Base-by-base conservation (phyloP, 2,113 vertebrate species). In the Ploceus nigricollis region DNA sequence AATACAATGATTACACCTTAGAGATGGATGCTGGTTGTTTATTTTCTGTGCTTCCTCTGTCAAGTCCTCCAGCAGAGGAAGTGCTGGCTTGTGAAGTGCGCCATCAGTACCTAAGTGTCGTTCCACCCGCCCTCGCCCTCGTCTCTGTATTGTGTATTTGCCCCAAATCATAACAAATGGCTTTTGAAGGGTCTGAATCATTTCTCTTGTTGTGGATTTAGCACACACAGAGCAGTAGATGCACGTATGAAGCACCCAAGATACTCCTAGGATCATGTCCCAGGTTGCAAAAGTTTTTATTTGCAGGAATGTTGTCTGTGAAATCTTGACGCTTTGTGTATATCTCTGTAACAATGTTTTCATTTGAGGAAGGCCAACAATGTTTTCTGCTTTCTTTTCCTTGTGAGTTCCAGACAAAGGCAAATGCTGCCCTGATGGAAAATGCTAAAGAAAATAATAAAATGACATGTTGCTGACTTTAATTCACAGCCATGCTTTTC, bases 201-300 rank as follows among this genome's bases (percentile, higher is more conserved):
- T 47, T 84, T 71, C 33, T 71, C 2, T 58, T 39, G 12, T 21
- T 0, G 0, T 77, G 37, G 53, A 27, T 72, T 72, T 31, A 57
- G n/a, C 35, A 9, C 18, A n/a, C 37, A 25, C 13, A 51, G 42
- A 82, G 14, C 28, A 54, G 27, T 17, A 47, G 2, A 2, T 17
- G n/a, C 24, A 13, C 15, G 23, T 27, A 3, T 44, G 54, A 76
- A 65, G 11, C 16, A 42, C 42, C 22, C 9, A 30, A 0, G 19
- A 27, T 6, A 30, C 22, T 75, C 31, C 14, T 19, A 56, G 61
- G 53, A 53, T 72, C 21, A 4, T 9, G 11, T 50, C 48, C 31
- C 22, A n/a, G n/a, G 6, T 18, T 31, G 5, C 39, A n/a, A 27
- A 47, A 42, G 23, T 8, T 7, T 0, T 0, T 56, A 13, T 85